These are phyloP conservation scores for Gallinago stenura DNA, from an alignment of 2,797 vertebrate genomes.

Conservation along the genomic window DNA sequence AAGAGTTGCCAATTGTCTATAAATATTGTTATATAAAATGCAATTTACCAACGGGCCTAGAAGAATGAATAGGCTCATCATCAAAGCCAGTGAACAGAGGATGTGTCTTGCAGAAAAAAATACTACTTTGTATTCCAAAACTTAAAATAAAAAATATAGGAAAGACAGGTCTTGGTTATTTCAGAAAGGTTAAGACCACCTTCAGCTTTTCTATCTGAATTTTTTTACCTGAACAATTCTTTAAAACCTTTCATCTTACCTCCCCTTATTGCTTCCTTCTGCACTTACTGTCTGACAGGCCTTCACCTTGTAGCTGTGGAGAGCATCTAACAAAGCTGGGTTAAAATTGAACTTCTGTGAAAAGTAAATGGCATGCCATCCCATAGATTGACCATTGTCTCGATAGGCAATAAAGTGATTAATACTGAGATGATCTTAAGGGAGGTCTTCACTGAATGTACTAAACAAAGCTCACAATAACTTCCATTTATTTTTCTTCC, in stretches of 20 bases:
- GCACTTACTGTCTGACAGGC: background rate
- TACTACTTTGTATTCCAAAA: background rate
- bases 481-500: background rate
- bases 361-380: background rate
- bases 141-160: background rate
- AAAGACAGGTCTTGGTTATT: background rate
- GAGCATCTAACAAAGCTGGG: background rate
- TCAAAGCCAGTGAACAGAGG: background rate
- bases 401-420: background rate
- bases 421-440: background rate
- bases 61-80: background rate
- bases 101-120: background rate
- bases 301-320: background rate
- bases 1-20: background rate
- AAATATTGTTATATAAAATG: background rate
- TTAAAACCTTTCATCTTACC: background rate
- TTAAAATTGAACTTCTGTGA: background rate
- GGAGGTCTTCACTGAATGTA: background rate
- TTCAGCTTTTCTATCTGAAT: background rate
- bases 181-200: background rate
- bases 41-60: background rate
- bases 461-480: background rate
- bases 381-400: background rate
- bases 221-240: background rate
- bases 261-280: background rate